phyloP scores from a whole-genome alignment of 2,888 invertebrate species.

The Allophyes oxyacanthae region DNA sequence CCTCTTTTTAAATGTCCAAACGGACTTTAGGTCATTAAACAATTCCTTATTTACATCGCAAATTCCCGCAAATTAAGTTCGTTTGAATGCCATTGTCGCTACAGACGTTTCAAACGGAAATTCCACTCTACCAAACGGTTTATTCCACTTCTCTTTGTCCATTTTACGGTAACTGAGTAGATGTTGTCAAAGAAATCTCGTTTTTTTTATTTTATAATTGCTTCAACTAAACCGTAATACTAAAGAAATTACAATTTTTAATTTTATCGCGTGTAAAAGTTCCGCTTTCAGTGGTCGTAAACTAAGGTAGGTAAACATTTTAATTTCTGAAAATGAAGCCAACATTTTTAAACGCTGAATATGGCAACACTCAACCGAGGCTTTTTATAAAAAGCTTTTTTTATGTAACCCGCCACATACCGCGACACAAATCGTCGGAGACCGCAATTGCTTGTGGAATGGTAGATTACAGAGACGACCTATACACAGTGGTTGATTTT shows the following conservation, averaged over 20 bases:
- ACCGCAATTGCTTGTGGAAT: slow-evolving; percentile 26
- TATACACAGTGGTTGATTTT: too few relatives aligned
- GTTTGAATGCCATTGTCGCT: slow-evolving; percentile 59
- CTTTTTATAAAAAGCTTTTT: slow-evolving; percentile 17
- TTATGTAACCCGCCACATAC: slow-evolving; percentile 17
- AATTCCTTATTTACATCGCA: slow-evolving; percentile 68
- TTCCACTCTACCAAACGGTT: slow-evolving; percentile 58
- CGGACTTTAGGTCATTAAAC: slow-evolving; percentile 62
- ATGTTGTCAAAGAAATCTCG: slow-evolving; percentile 38
- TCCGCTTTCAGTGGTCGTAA: slow-evolving; percentile 11
- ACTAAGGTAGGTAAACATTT: slow-evolving; percentile 35
- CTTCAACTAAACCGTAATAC: slow-evolving; percentile 20
- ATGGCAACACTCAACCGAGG: slow-evolving; percentile 26
- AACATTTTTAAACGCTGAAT: slow-evolving; percentile 43
- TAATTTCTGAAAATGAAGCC: slow-evolving; percentile 42
- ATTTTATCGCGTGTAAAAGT: slow-evolving; percentile 17
- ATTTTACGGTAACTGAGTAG: slow-evolving; percentile 37
- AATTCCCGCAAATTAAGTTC: slow-evolving; percentile 68
- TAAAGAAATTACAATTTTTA: slow-evolving; percentile 19
- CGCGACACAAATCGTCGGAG: slow-evolving; percentile 21
- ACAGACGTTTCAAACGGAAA: slow-evolving; percentile 56
- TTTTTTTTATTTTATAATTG: slow-evolving; percentile 40
- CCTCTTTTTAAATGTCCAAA: slow-evolving; percentile 58
- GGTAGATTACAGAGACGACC: slow-evolving; percentile 19
- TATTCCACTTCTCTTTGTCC: slow-evolving; percentile 54